Conservation (phyloP, 37 sponge, comb jelly and placozoan species). For the Diacarnus erythraeanus region DNA sequence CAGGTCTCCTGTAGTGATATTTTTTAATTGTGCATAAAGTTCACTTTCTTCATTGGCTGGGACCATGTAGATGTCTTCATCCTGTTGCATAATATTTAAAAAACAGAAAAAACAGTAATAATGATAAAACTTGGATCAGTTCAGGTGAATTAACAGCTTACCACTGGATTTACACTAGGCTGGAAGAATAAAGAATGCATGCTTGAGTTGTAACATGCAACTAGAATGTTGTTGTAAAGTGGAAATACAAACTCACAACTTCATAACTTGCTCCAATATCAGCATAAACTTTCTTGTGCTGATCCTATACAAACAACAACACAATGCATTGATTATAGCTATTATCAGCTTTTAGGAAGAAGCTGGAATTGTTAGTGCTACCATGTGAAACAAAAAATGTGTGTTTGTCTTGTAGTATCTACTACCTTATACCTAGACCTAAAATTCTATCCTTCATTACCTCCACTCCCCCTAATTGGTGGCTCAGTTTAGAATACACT, state of each 20-base stretch:
- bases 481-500: too few relatives aligned
- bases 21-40: slow-evolving; percentile 4
- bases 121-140: neutral
- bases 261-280: neutral
- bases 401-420: too few relatives aligned
- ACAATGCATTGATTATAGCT: too few relatives aligned
- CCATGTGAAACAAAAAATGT: too few relatives aligned
- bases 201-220: neutral
- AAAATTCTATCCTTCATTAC: too few relatives aligned
- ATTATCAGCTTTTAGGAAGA: too few relatives aligned
- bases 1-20: neutral
- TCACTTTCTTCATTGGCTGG: neutral
- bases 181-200: neutral
- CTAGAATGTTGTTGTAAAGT: neutral
- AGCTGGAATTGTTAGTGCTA: too few relatives aligned
- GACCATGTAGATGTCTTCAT: slow-evolving; percentile 3
- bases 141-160: too few relatives aligned
- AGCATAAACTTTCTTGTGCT: neutral
- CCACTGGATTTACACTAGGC: too few relatives aligned
- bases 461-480: too few relatives aligned
- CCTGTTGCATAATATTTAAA: neutral
- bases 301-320: neutral
- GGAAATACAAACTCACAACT: neutral
- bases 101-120: neutral
- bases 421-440: too few relatives aligned